A percentile compares a stretch with the other conserved stretches of the same genome.
Evolutionary conservation across 2,113 vertebrate genomes (phyloP).

Genomic region (Riparia riparia): DNA sequence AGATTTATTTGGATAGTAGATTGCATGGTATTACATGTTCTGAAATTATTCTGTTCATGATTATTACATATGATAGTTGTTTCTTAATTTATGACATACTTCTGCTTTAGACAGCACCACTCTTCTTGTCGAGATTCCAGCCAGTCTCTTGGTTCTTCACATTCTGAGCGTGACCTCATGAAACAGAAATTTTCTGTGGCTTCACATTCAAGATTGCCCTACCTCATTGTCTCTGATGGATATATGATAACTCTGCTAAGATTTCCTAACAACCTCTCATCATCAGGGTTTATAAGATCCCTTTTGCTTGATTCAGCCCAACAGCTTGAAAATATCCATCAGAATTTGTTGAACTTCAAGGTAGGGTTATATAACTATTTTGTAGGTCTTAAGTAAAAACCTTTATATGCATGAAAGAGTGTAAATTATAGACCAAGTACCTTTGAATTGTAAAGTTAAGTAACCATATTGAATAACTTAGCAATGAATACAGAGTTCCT

Average conservation of each 20-base stretch:
- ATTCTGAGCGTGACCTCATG: slow-evolving; percentile 83
- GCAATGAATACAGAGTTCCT: neutral
- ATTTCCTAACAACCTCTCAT: slow-evolving; percentile 75
- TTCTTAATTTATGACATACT: neutral
- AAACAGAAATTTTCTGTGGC: slow-evolving; percentile 92
- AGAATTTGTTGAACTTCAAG: slow-evolving; percentile 72
- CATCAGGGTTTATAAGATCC: slow-evolving; percentile 77
- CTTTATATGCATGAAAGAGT: neutral
- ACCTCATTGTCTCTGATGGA: slow-evolving; percentile 92
- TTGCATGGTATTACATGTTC: neutral
- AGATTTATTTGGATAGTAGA: neutral
- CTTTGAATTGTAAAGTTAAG: neutral
- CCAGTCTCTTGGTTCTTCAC: slow-evolving; percentile 82
- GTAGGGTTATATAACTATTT: slow-evolving; percentile 62
- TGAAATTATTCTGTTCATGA: neutral
- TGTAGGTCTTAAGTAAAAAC: neutral
- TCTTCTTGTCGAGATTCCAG: slow-evolving; percentile 72
- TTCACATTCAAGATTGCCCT: slow-evolving; percentile 86
- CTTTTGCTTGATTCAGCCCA: slow-evolving; percentile 82
- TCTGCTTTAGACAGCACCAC: slow-evolving; percentile 78
- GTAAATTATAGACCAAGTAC: accelerated
- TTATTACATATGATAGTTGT: neutral
- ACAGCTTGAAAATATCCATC: slow-evolving; percentile 80
- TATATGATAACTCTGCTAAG: slow-evolving; percentile 90
- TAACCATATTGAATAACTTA: neutral